Percentiles rank a stretch among this genome's conserved stretches.
phyloP scores from a whole-genome alignment of 2,888 invertebrate genomes.

The Diaprepes abbreviatus region DNA sequence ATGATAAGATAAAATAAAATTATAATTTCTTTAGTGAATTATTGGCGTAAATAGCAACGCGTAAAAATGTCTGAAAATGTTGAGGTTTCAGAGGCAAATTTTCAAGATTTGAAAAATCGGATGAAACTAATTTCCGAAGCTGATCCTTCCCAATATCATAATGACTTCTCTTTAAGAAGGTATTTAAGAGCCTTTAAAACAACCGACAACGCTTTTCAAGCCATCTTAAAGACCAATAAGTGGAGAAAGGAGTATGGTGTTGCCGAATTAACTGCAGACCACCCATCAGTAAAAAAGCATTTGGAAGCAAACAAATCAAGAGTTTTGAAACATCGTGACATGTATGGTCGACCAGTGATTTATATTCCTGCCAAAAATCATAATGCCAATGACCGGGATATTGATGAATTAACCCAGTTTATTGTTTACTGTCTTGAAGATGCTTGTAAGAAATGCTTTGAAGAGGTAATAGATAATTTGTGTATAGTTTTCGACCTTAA shows the following conservation, averaged over 20 bases:
- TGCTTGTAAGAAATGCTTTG: slow-evolving; percentile 82
- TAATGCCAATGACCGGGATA: slow-evolving; percentile 78
- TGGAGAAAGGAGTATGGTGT: slow-evolving; percentile 84
- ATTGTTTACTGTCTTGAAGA: slow-evolving; percentile 84
- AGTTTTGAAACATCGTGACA: slow-evolving; percentile 80
- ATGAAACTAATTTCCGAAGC: slow-evolving; percentile 82
- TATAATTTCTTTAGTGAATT: slow-evolving; percentile 18
- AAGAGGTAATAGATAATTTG: slow-evolving; percentile 83
- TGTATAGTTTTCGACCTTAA: slow-evolving; percentile 85
- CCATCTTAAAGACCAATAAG: slow-evolving; percentile 83
- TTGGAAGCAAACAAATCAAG: slow-evolving; percentile 74
- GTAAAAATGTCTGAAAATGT: slow-evolving; percentile 29
- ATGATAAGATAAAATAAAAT: slow-evolving; percentile 9
- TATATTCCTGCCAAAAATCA: slow-evolving; percentile 86
- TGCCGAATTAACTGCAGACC: slow-evolving; percentile 71
- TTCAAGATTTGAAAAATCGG: slow-evolving; percentile 77
- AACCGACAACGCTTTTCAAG: slow-evolving; percentile 82
- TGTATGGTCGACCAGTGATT: slow-evolving; percentile 80
- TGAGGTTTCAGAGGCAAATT: slow-evolving; percentile 22
- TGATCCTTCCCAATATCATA: slow-evolving; percentile 81
- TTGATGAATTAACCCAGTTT: slow-evolving; percentile 83
- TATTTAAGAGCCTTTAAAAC: slow-evolving; percentile 82
- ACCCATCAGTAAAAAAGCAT: slow-evolving; percentile 72
- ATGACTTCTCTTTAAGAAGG: slow-evolving; percentile 79
- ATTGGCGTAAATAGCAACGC: neutral